Percentiles rank a stretch among this genome's conserved stretches.
Conservation (phyloP, 2,888 invertebrate genomes). For the Ganaspis brasiliensis region DNA sequence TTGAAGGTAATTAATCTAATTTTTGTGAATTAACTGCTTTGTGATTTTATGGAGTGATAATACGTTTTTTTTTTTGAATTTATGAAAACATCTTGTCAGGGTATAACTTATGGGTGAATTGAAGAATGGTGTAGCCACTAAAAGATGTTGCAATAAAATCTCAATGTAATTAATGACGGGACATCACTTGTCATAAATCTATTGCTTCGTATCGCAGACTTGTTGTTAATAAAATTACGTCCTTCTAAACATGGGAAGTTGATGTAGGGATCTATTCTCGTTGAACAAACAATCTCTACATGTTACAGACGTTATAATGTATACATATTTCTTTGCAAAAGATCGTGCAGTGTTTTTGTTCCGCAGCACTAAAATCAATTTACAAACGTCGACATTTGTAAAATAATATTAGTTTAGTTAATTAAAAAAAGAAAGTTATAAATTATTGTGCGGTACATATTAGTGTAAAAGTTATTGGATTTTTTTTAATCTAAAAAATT, state of each 20-base stretch:
- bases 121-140: conserved; percentile 4
- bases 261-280: conserved; percentile 78
- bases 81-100: no score
- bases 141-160: conserved; percentile 10
- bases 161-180: conserved; percentile 4
- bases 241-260: conserved; percentile 77
- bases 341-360: conserved; percentile 13
- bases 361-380: not conserved
- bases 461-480: no score
- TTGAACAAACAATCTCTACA: conserved; percentile 73
- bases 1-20: no score
- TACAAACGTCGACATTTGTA: not conserved
- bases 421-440: not conserved
- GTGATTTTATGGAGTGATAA: no score
- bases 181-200: conserved; percentile 42
- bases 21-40: no score
- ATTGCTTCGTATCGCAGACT: conserved; percentile 50
- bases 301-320: conserved; percentile 48
- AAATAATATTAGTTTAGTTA: not conserved
- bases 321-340: not conserved
- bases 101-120: not conserved
- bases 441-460: no score
- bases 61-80: no score
- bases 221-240: conserved; percentile 51
- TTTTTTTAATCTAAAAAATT: no score